These are phyloP conservation scores for Thaleichthys pacificus DNA, from an alignment of 2,797 vertebrate genomes.

Conservation along the genomic window DNA sequence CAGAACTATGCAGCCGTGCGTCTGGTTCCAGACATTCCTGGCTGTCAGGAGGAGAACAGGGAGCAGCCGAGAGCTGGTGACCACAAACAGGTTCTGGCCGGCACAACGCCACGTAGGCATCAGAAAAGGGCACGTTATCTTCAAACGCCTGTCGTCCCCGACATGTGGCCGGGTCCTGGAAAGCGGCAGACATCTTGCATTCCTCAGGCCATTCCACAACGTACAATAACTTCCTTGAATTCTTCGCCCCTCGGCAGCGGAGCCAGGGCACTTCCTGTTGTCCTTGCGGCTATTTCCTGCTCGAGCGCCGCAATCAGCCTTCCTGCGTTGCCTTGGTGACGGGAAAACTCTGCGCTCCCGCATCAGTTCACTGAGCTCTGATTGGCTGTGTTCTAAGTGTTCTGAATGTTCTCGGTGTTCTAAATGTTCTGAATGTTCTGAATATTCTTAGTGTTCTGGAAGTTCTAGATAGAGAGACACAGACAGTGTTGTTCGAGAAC, in stretches of 20 bases:
- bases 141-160: conserved; percentile 79
- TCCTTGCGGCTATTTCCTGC: conserved; percentile 93
- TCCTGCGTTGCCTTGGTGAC: conserved; percentile 83
- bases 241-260: conserved; percentile 91
- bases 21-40: conserved; percentile 16
- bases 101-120: conserved; percentile 52
- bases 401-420: too few species aligned
- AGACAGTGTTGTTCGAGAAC: too few species aligned
- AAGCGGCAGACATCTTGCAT: conserved; percentile 84
- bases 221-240: conserved; percentile 99
- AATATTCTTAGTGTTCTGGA: too few species aligned
- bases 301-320: conserved; percentile 80
- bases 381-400: neutral
- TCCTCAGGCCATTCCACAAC: conserved; percentile 93
- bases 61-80: conserved; percentile 38
- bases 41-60: conserved; percentile 23
- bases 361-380: conserved; percentile 9
- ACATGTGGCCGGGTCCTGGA: conserved; percentile 73
- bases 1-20: neutral
- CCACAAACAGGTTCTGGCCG: conserved; percentile 49
- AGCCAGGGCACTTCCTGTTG: conserved; percentile 99
- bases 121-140: conserved; percentile 76
- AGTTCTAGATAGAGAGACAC: too few species aligned
- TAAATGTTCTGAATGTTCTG: too few species aligned
- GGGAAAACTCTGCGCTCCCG: conserved; percentile 70